Conservation (phyloP, 2,113 vertebrate species). For the Chionodraco myersi region DNA sequence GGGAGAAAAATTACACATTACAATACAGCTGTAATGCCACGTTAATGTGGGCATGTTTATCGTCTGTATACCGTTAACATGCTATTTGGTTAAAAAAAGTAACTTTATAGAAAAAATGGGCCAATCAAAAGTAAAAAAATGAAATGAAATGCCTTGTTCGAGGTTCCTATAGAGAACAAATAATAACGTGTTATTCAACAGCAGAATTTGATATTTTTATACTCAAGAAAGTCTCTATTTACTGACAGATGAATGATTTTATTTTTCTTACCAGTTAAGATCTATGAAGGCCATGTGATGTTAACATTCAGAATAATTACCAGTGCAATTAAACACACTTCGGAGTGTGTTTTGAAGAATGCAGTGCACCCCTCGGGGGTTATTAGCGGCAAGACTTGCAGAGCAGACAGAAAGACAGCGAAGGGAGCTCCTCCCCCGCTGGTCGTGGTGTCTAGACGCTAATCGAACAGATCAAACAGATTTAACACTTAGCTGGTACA, state of each 20-base stretch:
- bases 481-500: slow-evolving; percentile 56
- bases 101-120: not conserved
- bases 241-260: not conserved
- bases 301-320: slow-evolving; percentile 32
- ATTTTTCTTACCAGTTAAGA: not conserved
- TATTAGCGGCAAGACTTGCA: slow-evolving; percentile 31
- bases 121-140: not conserved
- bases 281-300: slow-evolving; percentile 24
- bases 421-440: slow-evolving; percentile 41
- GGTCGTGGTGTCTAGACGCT: slow-evolving; percentile 66
- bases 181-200: not conserved
- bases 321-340: slow-evolving; percentile 28
- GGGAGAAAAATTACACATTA: slow-evolving; percentile 1
- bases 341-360: slow-evolving; percentile 31
- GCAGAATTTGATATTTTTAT: not conserved
- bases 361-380: slow-evolving; percentile 19
- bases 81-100: slow-evolving; percentile 1
- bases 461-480: slow-evolving; percentile 75
- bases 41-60: slow-evolving; percentile 1
- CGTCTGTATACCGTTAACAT: not conserved
- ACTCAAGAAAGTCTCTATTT: slow-evolving; percentile 16
- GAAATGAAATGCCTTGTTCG: not conserved
- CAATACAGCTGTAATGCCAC: not conserved
- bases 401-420: slow-evolving; percentile 48
- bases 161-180: not conserved